phyloP scores from a whole-genome alignment of 2,888 invertebrate genomes.

The Thymelicus lineola region DNA sequence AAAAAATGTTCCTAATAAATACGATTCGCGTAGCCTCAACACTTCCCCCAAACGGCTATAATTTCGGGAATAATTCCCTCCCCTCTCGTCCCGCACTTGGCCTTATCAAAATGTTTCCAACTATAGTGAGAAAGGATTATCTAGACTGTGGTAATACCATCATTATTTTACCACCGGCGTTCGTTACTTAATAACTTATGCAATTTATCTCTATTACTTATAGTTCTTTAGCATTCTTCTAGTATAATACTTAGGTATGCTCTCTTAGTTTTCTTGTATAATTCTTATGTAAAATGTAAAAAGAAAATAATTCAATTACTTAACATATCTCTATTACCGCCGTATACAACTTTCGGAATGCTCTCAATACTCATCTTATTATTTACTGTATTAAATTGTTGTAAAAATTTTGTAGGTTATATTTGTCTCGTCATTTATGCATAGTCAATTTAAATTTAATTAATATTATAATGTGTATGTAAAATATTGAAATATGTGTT shows the following conservation, averaged over 20 bases:
- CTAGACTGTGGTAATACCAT: not conserved
- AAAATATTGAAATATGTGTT: constrained; percentile 42
- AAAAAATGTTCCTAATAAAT: too few relatives aligned
- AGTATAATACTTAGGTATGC: not conserved
- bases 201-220: not conserved
- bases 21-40: too few relatives aligned
- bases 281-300: constrained; percentile 18
- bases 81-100: not conserved
- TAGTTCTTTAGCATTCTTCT: not conserved
- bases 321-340: constrained; percentile 58
- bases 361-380: constrained; percentile 68
- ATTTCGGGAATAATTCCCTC: not conserved
- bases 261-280: constrained; percentile 23
- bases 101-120: not conserved
- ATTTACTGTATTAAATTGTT: constrained; percentile 36
- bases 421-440: constrained; percentile 73
- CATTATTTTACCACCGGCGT: constrained; percentile 6
- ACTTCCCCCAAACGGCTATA: too few relatives aligned
- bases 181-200: constrained; percentile 35
- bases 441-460: constrained; percentile 58
- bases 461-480: constrained; percentile 53
- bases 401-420: constrained; percentile 49
- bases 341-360: constrained; percentile 62
- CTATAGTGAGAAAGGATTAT: not conserved
- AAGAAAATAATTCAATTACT: constrained; percentile 22